Base-by-base conservation (phyloP, 2,797 vertebrate genomes). In the Betta splendens region DNA sequence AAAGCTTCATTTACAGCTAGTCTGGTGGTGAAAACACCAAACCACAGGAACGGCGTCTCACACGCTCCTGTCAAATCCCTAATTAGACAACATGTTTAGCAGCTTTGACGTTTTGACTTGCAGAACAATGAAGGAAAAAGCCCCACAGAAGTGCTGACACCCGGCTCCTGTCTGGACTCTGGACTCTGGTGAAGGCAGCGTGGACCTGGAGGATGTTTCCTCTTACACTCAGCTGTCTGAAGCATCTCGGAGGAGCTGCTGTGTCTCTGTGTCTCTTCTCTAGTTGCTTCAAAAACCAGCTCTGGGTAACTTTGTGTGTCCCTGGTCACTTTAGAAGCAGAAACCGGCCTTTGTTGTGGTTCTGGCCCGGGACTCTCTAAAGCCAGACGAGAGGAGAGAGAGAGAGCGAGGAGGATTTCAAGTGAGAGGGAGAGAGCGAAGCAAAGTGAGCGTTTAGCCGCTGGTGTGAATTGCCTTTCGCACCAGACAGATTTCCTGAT, bases 391-490 rank as follows among this genome's bases (percentile, higher is more conserved):
- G 60, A 52, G 15, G 64, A 72, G 64, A 1, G 53, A 71, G 72
- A 25, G 69, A 40, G 33, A 35, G 50, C 59, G 64, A 80, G 58
- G 56, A 44, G 42, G 44, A 52, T 28, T 11, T 28, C 11, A 15
- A 79, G 83, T 78, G 81, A 84, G 52, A 48, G 37, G 16, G 44
- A 25, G 54, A 59, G 62, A 85, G 86, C 85, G 86, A 92, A 90
- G 88, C 90, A 88, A 92, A 93, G 83, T 91, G 91, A 93, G 91
- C 91, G 91, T 92, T 93, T 93, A 93, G 88, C 87, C 82, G 68
- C 66, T 89, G 89, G 92, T 93, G 92, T 92, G 92, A 93, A 93
- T 91, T 92, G 91, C 90, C 89, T 92, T 91, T 92, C 92, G 87
- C 91, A 92, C 90, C 87, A 92, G 90, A 92, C 91, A 92, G 89